These are phyloP conservation scores for Trachymyrmex septentrionalis DNA, from an alignment of 1,140 invertebrate genomes.

Conservation along the genomic window DNA sequence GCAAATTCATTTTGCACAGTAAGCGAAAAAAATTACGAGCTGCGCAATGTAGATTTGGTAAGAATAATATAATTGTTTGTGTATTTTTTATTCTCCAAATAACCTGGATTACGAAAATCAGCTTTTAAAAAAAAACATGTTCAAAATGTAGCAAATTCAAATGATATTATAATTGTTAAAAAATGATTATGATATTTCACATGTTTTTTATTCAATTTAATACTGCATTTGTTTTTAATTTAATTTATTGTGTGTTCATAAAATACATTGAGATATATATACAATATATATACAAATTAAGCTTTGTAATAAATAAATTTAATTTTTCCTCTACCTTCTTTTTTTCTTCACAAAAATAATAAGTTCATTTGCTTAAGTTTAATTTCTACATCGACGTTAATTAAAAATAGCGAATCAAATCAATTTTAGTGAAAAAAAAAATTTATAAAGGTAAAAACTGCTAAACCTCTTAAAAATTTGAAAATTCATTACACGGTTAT, in stretches of 20 bases:
- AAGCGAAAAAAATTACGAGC: conserved; percentile 73
- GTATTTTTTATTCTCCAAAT: neutral
- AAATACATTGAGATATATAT: too few species aligned
- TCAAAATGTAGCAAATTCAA: neutral
- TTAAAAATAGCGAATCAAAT: neutral
- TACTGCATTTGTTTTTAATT: neutral
- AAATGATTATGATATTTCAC: neutral
- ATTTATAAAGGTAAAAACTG: neutral
- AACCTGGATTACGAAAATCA: neutral
- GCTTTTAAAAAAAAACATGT: neutral
- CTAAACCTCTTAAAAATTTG: neutral
- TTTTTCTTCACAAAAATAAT: neutral
- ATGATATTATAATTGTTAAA: neutral
- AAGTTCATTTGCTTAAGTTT: neutral
- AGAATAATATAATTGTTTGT: conserved; percentile 44
- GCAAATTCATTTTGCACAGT: conserved; percentile 40
- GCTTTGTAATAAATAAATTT: neutral
- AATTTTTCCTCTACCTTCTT: neutral
- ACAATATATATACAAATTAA: too few species aligned
- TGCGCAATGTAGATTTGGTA: conserved; percentile 73
- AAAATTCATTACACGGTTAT: neutral
- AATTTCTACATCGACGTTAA: neutral
- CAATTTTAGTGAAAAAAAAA: neutral
- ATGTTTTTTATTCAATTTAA: neutral
- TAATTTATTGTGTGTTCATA: neutral